A percentile compares a stretch with the other conserved stretches of the same genome.
Conservation (phyloP, 92 coral and sea anemone species). For the Palythoa caribaeorum region DNA sequence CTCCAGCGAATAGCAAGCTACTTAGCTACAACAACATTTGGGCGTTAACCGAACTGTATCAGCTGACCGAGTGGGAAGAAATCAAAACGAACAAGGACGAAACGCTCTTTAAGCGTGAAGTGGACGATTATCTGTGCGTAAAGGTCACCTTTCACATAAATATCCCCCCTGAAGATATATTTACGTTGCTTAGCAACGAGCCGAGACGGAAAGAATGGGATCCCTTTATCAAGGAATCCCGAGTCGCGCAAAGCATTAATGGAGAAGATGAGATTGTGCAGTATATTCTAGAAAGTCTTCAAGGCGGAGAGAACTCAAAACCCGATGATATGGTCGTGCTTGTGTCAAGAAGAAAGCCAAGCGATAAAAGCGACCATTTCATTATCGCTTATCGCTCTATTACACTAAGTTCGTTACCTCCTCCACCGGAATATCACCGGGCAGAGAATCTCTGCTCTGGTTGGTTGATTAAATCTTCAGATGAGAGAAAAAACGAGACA, state of each 20-base stretch:
- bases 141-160: slow-evolving; percentile 49
- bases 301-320: slow-evolving; percentile 53
- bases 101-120: slow-evolving; percentile 66
- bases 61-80: slow-evolving; percentile 69
- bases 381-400: slow-evolving; percentile 83
- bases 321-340: slow-evolving; percentile 77
- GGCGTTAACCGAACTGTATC: slow-evolving; percentile 69
- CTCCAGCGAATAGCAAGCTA: slow-evolving; percentile 60
- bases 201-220: slow-evolving; percentile 74
- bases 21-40: slow-evolving; percentile 72
- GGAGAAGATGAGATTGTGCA: slow-evolving; percentile 77
- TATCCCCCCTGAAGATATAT: slow-evolving; percentile 55
- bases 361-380: slow-evolving; percentile 67
- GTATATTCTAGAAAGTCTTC: slow-evolving; percentile 59
- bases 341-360: slow-evolving; percentile 77
- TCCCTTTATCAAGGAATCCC: slow-evolving; percentile 62
- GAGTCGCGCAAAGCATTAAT: slow-evolving; percentile 64
- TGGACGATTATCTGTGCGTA: slow-evolving; percentile 66
- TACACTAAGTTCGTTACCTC: slow-evolving; percentile 55
- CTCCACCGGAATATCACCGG: slow-evolving; percentile 63
- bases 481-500: slow-evolving; percentile 53
- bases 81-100: slow-evolving; percentile 54
- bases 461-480: slow-evolving; percentile 65
- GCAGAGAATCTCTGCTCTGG: slow-evolving; percentile 83
- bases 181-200: slow-evolving; percentile 60